Conservation (phyloP, 1,140 invertebrate species). For the Heliothis virescens region DNA sequence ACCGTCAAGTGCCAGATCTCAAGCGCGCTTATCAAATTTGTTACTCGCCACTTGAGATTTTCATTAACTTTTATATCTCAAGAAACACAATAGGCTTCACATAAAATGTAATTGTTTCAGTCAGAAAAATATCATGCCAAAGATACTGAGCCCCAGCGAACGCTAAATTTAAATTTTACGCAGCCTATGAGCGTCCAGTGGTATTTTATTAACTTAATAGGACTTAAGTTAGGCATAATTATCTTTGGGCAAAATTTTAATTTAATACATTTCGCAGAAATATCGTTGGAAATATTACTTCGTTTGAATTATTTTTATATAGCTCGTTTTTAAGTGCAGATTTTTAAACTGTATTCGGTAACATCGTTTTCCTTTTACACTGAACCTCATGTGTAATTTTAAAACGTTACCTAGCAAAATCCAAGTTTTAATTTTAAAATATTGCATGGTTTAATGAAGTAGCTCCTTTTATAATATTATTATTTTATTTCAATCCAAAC, state of each 20-base stretch:
- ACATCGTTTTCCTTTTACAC: no score
- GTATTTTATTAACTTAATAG: constrained; percentile 44
- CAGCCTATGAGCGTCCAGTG: constrained; percentile 36
- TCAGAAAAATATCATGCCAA: constrained; percentile 40
- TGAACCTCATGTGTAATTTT: no score
- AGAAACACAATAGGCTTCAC: constrained; percentile 33
- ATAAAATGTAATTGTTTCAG: constrained; percentile 42
- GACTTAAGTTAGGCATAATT: constrained; percentile 37
- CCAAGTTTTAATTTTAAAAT: background rate
- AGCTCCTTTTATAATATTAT: background rate
- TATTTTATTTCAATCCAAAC: background rate
- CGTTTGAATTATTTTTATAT: constrained; percentile 22
- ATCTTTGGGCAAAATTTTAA: constrained; percentile 41
- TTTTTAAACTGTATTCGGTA: no score
- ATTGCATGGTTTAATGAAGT: background rate
- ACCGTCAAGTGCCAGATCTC: constrained; percentile 9
- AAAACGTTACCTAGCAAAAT: background rate
- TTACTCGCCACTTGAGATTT: constrained; percentile 38
- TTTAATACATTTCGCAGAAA: constrained; percentile 31
- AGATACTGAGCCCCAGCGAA: constrained; percentile 41
- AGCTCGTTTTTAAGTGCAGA: no score
- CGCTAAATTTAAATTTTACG: constrained; percentile 35
- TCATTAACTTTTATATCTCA: constrained; percentile 48
- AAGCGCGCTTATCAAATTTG: constrained; percentile 45
- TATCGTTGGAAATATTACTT: constrained; percentile 34